These are phyloP conservation scores for Gopherus flavomarginatus DNA, from an alignment of 2,113 vertebrate species.

Conservation along the genomic window DNA sequence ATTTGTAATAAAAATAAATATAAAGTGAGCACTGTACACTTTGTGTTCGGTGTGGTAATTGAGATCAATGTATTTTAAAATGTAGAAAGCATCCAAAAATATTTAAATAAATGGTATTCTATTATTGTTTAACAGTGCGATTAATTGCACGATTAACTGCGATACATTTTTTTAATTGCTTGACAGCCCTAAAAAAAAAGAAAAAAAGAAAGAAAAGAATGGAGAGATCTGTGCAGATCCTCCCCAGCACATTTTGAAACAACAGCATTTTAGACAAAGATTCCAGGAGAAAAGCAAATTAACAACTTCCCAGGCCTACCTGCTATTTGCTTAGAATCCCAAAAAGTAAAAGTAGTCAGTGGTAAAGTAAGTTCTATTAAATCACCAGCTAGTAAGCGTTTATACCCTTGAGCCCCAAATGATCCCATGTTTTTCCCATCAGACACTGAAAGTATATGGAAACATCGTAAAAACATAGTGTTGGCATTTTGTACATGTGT, in stretches of 20 bases:
- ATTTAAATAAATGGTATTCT: no score
- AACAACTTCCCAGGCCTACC: background rate
- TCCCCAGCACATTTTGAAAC: background rate
- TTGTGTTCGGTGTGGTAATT: no score
- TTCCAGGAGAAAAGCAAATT: background rate
- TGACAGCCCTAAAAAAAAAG: no score
- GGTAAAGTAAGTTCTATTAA: background rate
- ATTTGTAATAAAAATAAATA: no score
- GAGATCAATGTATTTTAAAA: no score
- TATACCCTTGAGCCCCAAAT: fast-evolving
- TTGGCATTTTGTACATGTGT: background rate
- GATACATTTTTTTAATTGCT: no score
- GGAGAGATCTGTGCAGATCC: background rate
- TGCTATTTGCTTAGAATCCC: background rate
- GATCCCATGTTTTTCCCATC: background rate
- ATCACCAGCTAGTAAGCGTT: fast-evolving
- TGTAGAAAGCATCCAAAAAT: no score
- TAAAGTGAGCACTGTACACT: no score
- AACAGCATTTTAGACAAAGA: background rate
- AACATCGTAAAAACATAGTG: background rate
- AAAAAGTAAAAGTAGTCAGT: background rate
- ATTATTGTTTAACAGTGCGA: no score
- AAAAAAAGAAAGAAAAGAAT: background rate
- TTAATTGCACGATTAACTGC: no score
- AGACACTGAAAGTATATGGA: background rate